A percentile compares a stretch with the other conserved stretches of the same genome.
These are phyloP conservation scores for Hemistola chrysoprasaria DNA, from an alignment of 2,888 invertebrate genomes.

Conservation along the genomic window DNA sequence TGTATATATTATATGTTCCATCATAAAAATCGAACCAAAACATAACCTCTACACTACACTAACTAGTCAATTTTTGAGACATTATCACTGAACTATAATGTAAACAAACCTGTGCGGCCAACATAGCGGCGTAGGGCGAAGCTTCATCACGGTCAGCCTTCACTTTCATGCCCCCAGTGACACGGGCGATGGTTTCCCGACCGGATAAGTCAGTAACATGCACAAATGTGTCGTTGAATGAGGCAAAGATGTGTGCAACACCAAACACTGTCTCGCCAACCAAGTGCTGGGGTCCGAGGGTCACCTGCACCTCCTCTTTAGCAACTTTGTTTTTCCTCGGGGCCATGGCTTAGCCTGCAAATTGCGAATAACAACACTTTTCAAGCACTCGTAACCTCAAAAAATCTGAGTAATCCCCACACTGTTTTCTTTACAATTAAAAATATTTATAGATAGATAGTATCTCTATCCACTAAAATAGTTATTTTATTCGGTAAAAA, in stretches of 20 bases:
- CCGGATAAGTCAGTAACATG: conserved; percentile 99
- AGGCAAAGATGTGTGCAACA: conserved; percentile 99
- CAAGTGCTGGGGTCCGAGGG: conserved; percentile 96
- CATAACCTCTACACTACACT: conserved; percentile 45
- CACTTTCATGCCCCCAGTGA: conserved; percentile 99
- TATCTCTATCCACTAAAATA: conserved; percentile 21
- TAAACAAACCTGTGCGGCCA: conserved; percentile 95
- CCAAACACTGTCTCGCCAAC: conserved; percentile 99
- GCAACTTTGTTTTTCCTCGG: conserved; percentile 98
- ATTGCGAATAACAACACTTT: conserved; percentile 72
- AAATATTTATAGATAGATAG: conserved; percentile 16
- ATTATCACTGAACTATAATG: background rate
- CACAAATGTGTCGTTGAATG: conserved; percentile 99
- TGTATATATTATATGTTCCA: too few relatives aligned
- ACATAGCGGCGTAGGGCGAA: conserved; percentile 99
- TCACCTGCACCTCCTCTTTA: conserved; percentile 98
- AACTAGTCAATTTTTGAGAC: background rate
- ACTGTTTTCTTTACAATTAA: conserved; percentile 31
- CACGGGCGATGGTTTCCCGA: conserved; percentile 95
- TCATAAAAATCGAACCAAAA: conserved; percentile 23
- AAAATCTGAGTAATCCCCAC: conserved; percentile 63
- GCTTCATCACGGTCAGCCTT: conserved; percentile 99
- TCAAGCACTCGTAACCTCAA: conserved; percentile 67
- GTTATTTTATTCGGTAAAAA: conserved; percentile 45
- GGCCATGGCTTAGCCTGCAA: conserved; percentile 89